Percentiles rank a stretch among this genome's conserved stretches.
Evolutionary conservation across 2,113 vertebrate genomes (phyloP).

Genomic region (Loxodonta africana): DNA sequence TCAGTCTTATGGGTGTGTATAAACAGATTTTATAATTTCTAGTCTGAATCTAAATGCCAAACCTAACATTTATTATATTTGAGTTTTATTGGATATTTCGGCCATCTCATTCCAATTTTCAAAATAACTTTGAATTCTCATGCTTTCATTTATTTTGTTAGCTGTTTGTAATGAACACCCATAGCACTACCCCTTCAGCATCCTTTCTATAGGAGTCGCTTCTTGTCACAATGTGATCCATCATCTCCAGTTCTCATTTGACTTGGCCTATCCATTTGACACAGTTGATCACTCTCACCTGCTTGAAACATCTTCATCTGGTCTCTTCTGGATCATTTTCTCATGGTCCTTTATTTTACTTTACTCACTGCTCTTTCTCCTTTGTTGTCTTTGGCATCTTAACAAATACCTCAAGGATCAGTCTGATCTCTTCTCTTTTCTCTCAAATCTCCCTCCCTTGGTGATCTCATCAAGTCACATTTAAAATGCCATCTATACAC

Average conservation of each 20-base stretch:
- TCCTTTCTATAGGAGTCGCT: too few relatives aligned
- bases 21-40: neutral
- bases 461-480: neutral
- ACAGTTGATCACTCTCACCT: neutral
- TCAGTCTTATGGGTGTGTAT: neutral
- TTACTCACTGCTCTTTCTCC: neutral
- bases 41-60: constrained; percentile 14
- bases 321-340: neutral
- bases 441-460: neutral
- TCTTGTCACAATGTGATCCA: neutral
- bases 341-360: neutral
- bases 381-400: neutral
- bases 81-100: constrained; percentile 6
- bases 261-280: neutral
- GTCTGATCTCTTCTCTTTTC: neutral
- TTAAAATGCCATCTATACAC: neutral
- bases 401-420: neutral
- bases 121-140: constrained; percentile 21
- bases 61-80: neutral
- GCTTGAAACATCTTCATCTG: neutral
- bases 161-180: neutral
- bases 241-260: neutral
- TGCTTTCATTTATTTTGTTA: constrained; percentile 31
- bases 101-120: neutral
- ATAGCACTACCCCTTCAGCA: neutral